phyloP scores from a whole-genome alignment of 2,888 invertebrate genomes.

The Allolobophora icterica region DNA sequence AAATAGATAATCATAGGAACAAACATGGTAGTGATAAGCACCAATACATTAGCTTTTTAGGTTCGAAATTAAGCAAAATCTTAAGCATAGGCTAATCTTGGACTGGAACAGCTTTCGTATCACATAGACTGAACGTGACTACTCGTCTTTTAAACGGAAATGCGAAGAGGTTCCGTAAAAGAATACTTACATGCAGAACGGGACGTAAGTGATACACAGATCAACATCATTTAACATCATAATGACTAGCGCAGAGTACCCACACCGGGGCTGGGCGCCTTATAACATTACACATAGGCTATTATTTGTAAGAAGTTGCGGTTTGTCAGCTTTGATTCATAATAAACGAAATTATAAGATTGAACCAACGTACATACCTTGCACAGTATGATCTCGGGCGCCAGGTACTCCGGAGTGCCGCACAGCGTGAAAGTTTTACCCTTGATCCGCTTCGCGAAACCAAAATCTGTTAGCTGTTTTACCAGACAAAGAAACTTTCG shows the following conservation, averaged over 20 bases:
- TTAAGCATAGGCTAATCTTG: neutral
- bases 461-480: slow-evolving; percentile 92
- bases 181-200: neutral
- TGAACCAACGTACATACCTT: slow-evolving; percentile 76
- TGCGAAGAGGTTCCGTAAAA: neutral
- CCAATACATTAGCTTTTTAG: neutral
- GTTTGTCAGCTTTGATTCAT: too few species aligned
- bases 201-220: too few species aligned
- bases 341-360: too few species aligned
- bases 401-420: slow-evolving; percentile 89
- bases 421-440: slow-evolving; percentile 99
- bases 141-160: neutral
- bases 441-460: slow-evolving; percentile 97
- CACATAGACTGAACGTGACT: neutral
- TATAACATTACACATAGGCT: too few species aligned
- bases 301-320: too few species aligned
- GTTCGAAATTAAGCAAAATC: too few species aligned
- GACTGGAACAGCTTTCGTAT: neutral
- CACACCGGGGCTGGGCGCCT: too few species aligned
- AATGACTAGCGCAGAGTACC: too few species aligned
- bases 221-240: too few species aligned
- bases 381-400: slow-evolving; percentile 72
- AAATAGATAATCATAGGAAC: too few species aligned
- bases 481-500: neutral
- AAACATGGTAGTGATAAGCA: neutral